Evolutionary conservation across 2,113 vertebrate species (phyloP).

Genomic region (Tylochromis polylepis): DNA sequence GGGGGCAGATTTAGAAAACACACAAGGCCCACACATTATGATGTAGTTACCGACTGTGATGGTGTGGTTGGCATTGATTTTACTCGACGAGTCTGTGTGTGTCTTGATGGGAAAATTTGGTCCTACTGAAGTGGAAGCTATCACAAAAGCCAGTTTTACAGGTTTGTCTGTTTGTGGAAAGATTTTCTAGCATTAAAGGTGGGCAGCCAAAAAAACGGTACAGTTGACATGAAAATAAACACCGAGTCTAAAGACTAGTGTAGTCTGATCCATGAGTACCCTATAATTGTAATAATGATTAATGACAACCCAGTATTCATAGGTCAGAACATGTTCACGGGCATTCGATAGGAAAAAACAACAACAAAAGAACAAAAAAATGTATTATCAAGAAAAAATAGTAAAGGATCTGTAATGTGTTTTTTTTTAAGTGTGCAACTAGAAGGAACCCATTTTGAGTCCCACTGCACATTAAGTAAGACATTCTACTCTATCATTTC

Average conservation of each 20-base stretch:
- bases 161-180: neutral
- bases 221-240: neutral
- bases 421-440: neutral
- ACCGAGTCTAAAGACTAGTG: neutral
- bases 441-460: constrained; percentile 12
- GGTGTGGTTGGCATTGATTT: neutral
- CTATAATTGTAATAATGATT: neutral
- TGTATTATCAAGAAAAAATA: neutral
- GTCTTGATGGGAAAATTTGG: neutral
- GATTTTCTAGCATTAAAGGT: neutral
- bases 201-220: neutral
- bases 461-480: constrained; percentile 26
- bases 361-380: neutral
- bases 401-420: neutral
- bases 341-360: neutral
- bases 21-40: neutral
- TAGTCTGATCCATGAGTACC: neutral
- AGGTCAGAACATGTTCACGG: neutral
- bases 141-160: neutral
- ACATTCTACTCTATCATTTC: constrained; percentile 30
- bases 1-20: neutral
- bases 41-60: neutral
- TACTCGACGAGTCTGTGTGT: neutral
- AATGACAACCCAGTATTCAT: neutral
- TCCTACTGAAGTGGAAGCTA: neutral